Evolutionary conservation across 2,113 vertebrate genomes (phyloP).

Genomic region (Plecturocebus donacophilus): DNA sequence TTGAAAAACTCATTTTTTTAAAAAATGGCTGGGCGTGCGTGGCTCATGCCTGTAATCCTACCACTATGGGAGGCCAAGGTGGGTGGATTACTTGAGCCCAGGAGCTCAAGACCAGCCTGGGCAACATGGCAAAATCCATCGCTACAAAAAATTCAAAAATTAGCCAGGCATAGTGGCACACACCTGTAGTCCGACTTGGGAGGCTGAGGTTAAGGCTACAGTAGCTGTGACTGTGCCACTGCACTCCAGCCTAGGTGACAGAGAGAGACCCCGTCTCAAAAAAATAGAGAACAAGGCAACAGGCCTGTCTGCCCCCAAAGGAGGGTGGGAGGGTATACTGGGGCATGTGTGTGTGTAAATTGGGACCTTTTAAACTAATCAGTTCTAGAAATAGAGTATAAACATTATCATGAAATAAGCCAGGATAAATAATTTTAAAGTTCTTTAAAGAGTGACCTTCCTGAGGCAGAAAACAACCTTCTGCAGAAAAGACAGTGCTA

Average conservation of each 20-base stretch:
- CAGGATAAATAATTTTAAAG: constrained; percentile 14
- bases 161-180: too few relatives aligned
- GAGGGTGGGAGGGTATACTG: not conserved
- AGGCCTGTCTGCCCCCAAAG: not conserved
- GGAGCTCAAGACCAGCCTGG: too few relatives aligned
- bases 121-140: too few relatives aligned
- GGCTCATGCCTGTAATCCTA: too few relatives aligned
- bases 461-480: constrained; percentile 44
- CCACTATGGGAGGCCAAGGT: too few relatives aligned
- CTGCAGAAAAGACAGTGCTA: constrained; percentile 17
- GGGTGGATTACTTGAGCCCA: too few relatives aligned
- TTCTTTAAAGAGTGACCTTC: constrained; percentile 24
- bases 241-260: too few relatives aligned
- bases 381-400: not conserved
- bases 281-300: not conserved
- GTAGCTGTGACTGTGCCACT: too few relatives aligned
- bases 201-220: too few relatives aligned
- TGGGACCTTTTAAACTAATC: not conserved
- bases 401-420: constrained; percentile 26
- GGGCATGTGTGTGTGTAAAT: not conserved
- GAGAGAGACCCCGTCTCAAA: not conserved
- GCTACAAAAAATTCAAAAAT: too few relatives aligned
- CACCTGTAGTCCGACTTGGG: too few relatives aligned
- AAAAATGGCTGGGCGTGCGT: not conserved
- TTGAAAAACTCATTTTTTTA: not conserved